A percentile compares a stretch with the other conserved stretches of the same genome.
phyloP scores from a whole-genome alignment of 2,888 invertebrate species.

The Biston stratarius region DNA sequence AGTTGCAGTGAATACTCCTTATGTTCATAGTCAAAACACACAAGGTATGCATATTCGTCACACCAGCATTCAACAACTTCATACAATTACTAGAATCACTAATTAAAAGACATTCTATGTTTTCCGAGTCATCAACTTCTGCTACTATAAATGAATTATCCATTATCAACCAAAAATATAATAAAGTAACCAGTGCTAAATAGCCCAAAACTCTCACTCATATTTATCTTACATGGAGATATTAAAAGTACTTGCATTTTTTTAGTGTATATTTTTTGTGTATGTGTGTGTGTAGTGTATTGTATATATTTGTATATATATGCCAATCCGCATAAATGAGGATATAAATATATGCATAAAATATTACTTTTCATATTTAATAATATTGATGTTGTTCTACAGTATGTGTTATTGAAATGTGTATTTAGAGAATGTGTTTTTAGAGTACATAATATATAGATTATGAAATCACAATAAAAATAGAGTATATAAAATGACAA shows the following conservation, averaged over 20 bases:
- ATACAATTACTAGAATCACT: not conserved
- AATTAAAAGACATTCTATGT: slow-evolving; percentile 1
- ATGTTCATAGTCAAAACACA: slow-evolving; percentile 2
- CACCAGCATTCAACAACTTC: not conserved
- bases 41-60: not conserved
- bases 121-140: slow-evolving; percentile 1
- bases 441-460: not conserved
- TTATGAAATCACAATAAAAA: no score
- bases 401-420: not conserved
- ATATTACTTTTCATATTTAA: no score
- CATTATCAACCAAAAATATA: not conserved
- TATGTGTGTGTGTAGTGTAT: no score
- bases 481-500: no score
- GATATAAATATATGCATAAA: no score
- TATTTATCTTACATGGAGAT: not conserved
- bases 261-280: no score
- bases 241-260: no score
- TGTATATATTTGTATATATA: no score
- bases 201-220: not conserved
- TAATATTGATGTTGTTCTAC: no score
- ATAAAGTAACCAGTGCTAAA: not conserved
- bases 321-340: no score
- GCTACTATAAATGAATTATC: not conserved
- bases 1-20: slow-evolving; percentile 11
- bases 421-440: not conserved